A percentile compares a stretch with the other conserved stretches of the same genome.
phyloP scores from a whole-genome alignment of 2,888 invertebrate genomes.

The Epirrita christyi region DNA sequence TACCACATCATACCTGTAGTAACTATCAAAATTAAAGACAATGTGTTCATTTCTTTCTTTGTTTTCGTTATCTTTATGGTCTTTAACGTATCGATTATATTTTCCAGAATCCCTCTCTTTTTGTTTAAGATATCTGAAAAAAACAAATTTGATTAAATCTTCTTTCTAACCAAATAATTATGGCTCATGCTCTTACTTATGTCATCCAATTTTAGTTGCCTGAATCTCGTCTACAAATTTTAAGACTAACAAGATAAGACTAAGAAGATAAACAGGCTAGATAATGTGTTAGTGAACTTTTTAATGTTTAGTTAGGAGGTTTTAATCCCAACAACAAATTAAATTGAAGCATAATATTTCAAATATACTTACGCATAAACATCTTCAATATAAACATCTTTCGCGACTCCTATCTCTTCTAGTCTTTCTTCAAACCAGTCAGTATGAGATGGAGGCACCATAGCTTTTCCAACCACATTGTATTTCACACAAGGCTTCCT shows the following conservation, averaged over 20 bases:
- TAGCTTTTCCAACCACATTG: constrained; percentile 56
- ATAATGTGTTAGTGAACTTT: neutral
- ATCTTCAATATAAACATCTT: constrained; percentile 56
- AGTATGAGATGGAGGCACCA: constrained; percentile 64
- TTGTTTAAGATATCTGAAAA: constrained; percentile 54
- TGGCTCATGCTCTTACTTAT: too few species aligned
- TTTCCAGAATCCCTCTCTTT: constrained; percentile 40
- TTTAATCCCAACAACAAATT: too few species aligned
- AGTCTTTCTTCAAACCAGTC: constrained; percentile 66
- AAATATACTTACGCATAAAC: constrained; percentile 60
- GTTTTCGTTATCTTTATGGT: constrained; percentile 15
- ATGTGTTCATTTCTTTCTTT: constrained; percentile 1
- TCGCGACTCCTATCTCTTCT: constrained; percentile 48
- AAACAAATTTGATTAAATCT: too few species aligned
- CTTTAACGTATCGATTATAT: constrained; percentile 12
- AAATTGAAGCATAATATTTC: neutral
- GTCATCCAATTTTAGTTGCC: too few species aligned
- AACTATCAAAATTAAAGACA: constrained; percentile 55
- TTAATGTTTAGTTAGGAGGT: too few species aligned
- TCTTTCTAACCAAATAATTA: too few species aligned
- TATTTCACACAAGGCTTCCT: constrained; percentile 58
- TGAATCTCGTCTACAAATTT: too few species aligned
- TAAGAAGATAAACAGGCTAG: too few species aligned
- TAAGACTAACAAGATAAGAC: too few species aligned
- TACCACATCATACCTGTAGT: constrained; percentile 63